phyloP scores from a whole-genome alignment of 2,113 vertebrate species.

The Scalopus aquaticus region DNA sequence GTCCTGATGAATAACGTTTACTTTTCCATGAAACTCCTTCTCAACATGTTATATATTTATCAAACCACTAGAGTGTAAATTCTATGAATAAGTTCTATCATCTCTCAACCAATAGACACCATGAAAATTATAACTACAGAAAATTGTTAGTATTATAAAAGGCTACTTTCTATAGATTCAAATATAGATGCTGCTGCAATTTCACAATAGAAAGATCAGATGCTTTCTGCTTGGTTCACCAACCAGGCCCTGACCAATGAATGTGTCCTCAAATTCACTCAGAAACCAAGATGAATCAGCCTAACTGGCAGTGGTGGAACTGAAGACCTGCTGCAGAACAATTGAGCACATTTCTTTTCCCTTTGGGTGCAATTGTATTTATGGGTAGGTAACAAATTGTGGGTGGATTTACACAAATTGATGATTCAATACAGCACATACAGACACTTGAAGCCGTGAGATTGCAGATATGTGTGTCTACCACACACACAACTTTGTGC shows the following conservation, averaged over 20 bases:
- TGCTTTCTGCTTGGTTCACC: constrained; percentile 58
- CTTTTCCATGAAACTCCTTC: constrained; percentile 82
- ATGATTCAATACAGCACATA: not conserved
- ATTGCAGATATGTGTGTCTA: not conserved
- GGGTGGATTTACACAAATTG: not conserved
- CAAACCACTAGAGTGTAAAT: constrained; percentile 85
- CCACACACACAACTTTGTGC: not conserved
- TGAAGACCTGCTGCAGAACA: not conserved
- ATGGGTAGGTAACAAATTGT: constrained; percentile 7
- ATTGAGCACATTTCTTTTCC: not conserved
- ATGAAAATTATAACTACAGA: constrained; percentile 82
- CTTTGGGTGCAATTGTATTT: not conserved
- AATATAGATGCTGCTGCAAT: constrained; percentile 53
- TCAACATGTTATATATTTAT: constrained; percentile 86
- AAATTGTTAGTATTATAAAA: constrained; percentile 76
- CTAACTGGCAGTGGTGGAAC: not conserved
- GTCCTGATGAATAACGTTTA: constrained; percentile 84
- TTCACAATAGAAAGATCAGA: constrained; percentile 66
- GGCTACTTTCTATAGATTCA: constrained; percentile 73
- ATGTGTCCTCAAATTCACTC: not conserved
- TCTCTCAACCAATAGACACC: constrained; percentile 79
- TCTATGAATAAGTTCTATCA: constrained; percentile 84
- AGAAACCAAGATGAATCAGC: constrained; percentile 30
- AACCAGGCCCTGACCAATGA: constrained; percentile 48
- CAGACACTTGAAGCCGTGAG: not conserved